phyloP scores from a whole-genome alignment of 2,888 invertebrate species.

The Epirrhoe alternata region DNA sequence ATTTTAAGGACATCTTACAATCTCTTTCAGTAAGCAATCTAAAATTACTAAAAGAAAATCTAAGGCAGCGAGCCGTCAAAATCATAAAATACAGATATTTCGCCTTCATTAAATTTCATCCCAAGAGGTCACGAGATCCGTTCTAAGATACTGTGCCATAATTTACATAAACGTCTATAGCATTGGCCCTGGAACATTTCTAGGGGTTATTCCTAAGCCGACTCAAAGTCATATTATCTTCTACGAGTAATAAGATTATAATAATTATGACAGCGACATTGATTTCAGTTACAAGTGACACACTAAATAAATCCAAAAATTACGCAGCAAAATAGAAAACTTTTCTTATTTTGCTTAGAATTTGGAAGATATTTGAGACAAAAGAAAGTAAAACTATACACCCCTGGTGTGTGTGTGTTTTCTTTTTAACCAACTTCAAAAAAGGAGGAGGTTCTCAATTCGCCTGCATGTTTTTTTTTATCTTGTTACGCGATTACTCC shows the following conservation, averaged over 20 bases:
- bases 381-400: too few relatives aligned
- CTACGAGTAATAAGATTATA: not conserved
- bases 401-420: too few relatives aligned
- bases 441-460: too few relatives aligned
- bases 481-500: too few relatives aligned
- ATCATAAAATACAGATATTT: slow-evolving; percentile 47
- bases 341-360: too few relatives aligned
- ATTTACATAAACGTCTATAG: slow-evolving; percentile 72
- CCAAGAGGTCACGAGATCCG: slow-evolving; percentile 59
- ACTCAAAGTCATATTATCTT: not conserved
- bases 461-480: too few relatives aligned
- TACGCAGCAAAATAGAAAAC: too few relatives aligned
- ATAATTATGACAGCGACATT: too few relatives aligned
- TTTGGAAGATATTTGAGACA: too few relatives aligned
- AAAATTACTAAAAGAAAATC: slow-evolving; percentile 17
- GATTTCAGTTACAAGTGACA: too few relatives aligned
- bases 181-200: slow-evolving; percentile 43
- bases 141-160: slow-evolving; percentile 62
- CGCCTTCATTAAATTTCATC: slow-evolving; percentile 59
- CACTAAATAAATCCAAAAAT: too few relatives aligned
- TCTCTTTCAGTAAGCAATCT: slow-evolving; percentile 2
- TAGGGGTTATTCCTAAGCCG: slow-evolving; percentile 23
- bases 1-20: not conserved
- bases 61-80: slow-evolving; percentile 19
- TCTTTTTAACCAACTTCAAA: too few relatives aligned